phyloP scores from a whole-genome alignment of 2,113 vertebrate genomes.

The Indicator maculatus region DNA sequence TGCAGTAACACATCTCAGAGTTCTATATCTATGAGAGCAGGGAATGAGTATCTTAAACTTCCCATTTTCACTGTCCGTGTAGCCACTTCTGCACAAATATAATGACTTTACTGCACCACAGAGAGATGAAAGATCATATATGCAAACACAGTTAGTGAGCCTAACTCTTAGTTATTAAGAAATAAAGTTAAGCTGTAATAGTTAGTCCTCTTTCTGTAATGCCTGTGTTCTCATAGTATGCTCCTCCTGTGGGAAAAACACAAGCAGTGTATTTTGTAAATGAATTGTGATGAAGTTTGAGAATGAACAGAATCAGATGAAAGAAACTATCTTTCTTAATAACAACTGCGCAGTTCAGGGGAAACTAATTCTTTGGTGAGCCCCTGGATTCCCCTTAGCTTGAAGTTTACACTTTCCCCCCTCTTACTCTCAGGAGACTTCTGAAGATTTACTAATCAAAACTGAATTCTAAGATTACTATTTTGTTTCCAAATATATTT shows the following conservation, averaged over 20 bases:
- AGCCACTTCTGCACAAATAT: not conserved
- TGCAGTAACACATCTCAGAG: not conserved
- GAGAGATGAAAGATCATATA: not conserved
- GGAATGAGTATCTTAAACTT: not conserved
- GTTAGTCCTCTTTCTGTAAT: not conserved
- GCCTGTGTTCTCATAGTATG: not conserved
- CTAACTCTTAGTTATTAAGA: not conserved
- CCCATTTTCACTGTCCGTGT: not conserved
- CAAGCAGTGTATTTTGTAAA: accelerated
- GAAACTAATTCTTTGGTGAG: not conserved
- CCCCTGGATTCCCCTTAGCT: not conserved
- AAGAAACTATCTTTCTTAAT: not conserved
- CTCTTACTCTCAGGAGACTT: not conserved
- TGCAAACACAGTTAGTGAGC: not conserved
- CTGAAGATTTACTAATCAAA: not conserved
- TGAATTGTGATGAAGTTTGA: not conserved
- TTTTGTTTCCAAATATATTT: not conserved
- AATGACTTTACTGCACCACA: not conserved
- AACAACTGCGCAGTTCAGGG: not conserved
- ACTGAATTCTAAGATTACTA: not conserved
- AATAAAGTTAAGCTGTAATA: not conserved
- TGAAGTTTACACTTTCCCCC: not conserved
- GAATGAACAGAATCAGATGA: not conserved
- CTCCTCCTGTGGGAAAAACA: not conserved
- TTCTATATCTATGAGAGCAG: not conserved